Base-by-base conservation (phyloP, 2,888 invertebrate genomes). In the Heteromurus nitidus region DNA sequence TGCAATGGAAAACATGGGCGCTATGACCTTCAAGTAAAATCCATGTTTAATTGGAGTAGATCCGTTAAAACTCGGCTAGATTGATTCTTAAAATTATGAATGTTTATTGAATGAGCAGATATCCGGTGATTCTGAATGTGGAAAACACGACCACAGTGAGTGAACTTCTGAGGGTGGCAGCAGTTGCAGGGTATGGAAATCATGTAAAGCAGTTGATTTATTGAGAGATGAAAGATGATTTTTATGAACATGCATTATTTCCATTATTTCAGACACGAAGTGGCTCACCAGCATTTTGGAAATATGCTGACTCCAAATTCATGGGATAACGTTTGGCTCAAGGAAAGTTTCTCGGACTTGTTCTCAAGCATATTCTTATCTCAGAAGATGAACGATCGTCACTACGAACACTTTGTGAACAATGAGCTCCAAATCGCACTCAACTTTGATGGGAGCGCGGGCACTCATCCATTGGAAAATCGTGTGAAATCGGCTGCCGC, bases 1-100 rank as follows among this genome's bases (percentile, higher is more conserved):
- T 22, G 86, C 86, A 16, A 86, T 86, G 86, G 86, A 86, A 72
- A 85, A 86, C 30, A 80, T 82, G 77, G 86, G 85, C 0, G 55
- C 82, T 22, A 84, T 84, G 2, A 86, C 85, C 0, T 86, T 84
- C 67, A 82, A 84, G 83, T 82, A 44, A 44, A 31, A 18, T 28
- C 2, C 36, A 9, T 13, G 5, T 9, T 36, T 13, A 36, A 36
- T 36, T 36, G 36, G 5, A 36, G 13, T 36, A 9, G 36, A 9
- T 9, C 36, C 5, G 5, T 36, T 9, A 9, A 36, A 36, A 36
- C 36, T 36, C 13, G 36, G 36, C 36, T 36, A 36, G 36, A 9
- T 5, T 13, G 13, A 36, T 36, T 36, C n/a, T 47, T n/a, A 3
- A 11, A 47, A 13, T 70, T n/a, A n/a, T n/a, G n/a, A n/a, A n/a